Percentiles rank a stretch among this genome's conserved stretches.
Conservation (phyloP, 2,797 vertebrate species). For the Okamejei kenojei region DNA sequence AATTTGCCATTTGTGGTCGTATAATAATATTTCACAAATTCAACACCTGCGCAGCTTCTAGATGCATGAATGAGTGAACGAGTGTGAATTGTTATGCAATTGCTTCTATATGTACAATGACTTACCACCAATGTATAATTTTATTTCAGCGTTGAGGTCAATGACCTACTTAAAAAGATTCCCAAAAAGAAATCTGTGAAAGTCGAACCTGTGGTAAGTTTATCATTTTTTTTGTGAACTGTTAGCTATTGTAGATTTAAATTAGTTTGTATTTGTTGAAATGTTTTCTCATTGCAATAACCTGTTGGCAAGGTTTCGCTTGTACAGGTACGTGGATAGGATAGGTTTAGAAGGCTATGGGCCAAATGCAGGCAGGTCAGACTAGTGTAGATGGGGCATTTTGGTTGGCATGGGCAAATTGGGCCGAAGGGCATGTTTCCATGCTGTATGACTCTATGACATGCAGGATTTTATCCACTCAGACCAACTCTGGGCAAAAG, state of each 20-base stretch:
- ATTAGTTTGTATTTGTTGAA: background rate
- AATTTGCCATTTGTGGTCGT: background rate
- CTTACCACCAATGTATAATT: background rate
- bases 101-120: background rate
- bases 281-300: no score
- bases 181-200: conserved; percentile 60
- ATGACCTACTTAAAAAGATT: conserved; percentile 53
- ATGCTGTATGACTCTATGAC: no score
- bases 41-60: background rate
- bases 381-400: no score
- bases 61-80: background rate
- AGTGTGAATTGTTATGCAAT: background rate
- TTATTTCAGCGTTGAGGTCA: conserved; percentile 51
- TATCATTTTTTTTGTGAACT: conserved; percentile 19
- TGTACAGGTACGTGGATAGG: no score
- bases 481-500: no score
- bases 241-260: background rate
- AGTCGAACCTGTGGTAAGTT: conserved; percentile 48
- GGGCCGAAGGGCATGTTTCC: no score
- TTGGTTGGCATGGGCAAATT: no score
- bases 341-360: no score
- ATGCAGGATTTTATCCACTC: no score
- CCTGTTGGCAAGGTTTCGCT: no score
- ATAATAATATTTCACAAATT: background rate
- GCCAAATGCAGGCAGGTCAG: no score